A percentile compares a stretch with the other conserved stretches of the same genome.
phyloP scores from a whole-genome alignment of 2,888 invertebrate genomes.

The Ischnus inquisitorius region DNA sequence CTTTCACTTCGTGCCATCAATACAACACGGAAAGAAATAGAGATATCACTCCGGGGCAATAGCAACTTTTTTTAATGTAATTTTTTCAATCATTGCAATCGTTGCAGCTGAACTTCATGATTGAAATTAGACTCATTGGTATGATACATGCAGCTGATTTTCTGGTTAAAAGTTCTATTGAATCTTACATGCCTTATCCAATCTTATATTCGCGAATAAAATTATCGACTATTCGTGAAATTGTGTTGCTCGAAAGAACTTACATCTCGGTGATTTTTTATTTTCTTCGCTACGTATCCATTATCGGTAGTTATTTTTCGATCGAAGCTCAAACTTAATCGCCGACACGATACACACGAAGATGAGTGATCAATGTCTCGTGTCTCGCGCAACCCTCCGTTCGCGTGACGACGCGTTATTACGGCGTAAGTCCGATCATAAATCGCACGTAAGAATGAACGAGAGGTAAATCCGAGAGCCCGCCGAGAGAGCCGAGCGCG shows the following conservation, averaged over 20 bases:
- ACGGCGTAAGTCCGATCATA: constrained; percentile 57
- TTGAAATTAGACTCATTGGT: too few species aligned
- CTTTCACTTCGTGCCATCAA: constrained; percentile 9
- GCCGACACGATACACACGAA: constrained; percentile 6
- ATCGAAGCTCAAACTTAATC: neutral
- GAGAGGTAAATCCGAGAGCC: constrained; percentile 4
- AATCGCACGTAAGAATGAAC: constrained; percentile 47
- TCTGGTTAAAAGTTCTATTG: too few species aligned
- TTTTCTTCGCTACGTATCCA: neutral
- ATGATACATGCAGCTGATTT: too few species aligned
- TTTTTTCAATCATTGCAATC: too few species aligned
- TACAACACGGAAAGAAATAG: too few species aligned
- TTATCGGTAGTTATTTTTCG: neutral
- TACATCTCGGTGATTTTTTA: neutral
- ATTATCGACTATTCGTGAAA: neutral
- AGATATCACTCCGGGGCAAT: too few species aligned
- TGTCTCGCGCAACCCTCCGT: constrained; percentile 8
- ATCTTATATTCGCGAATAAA: too few species aligned
- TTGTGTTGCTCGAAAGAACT: neutral
- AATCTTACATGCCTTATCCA: too few species aligned
- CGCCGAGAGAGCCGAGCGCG: constrained; percentile 4
- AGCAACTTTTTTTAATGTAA: too few species aligned
- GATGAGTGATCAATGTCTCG: constrained; percentile 33
- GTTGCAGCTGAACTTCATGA: too few species aligned
- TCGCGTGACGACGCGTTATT: constrained; percentile 66